Evolutionary conservation across 1,140 invertebrate genomes (phyloP).

Genomic region (Drosophila lini): DNA sequence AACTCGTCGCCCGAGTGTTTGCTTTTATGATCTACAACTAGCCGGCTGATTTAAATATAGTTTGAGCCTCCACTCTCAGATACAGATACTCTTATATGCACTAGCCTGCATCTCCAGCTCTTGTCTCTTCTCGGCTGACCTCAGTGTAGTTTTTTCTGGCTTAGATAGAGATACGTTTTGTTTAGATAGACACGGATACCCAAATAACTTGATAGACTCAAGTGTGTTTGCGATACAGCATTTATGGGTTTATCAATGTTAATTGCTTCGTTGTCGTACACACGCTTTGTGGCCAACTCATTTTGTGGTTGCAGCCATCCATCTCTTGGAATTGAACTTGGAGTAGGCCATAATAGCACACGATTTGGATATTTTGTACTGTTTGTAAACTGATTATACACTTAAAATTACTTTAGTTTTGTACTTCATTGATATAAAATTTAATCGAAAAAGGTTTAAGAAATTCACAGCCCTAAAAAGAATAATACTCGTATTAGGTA

Average conservation of each 20-base stretch:
- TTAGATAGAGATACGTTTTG: slow-evolving; percentile 25
- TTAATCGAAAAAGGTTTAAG: not conserved
- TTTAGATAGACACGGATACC: slow-evolving; percentile 28
- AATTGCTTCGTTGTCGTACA: slow-evolving; percentile 31
- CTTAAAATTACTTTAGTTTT: slow-evolving; percentile 6
- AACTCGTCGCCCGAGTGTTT: slow-evolving; percentile 50
- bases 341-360: slow-evolving; percentile 15
- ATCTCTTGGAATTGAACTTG: slow-evolving; percentile 9
- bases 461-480: not conserved
- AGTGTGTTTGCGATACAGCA: slow-evolving; percentile 26
- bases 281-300: slow-evolving; percentile 24
- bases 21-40: slow-evolving; percentile 62
- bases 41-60: slow-evolving; percentile 45
- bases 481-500: not conserved
- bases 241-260: slow-evolving; percentile 62
- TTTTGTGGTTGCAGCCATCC: slow-evolving; percentile 41
- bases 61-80: slow-evolving; percentile 1
- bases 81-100: slow-evolving; percentile 27
- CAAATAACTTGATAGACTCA: slow-evolving; percentile 10
- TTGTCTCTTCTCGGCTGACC: slow-evolving; percentile 27
- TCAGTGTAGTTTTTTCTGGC: slow-evolving; percentile 28
- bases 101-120: slow-evolving; percentile 11
- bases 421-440: not conserved
- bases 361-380: slow-evolving; percentile 2
- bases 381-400: slow-evolving; percentile 4